Base-by-base conservation (phyloP, 2,797 vertebrate species). In the Gymnopithys bicolor region DNA sequence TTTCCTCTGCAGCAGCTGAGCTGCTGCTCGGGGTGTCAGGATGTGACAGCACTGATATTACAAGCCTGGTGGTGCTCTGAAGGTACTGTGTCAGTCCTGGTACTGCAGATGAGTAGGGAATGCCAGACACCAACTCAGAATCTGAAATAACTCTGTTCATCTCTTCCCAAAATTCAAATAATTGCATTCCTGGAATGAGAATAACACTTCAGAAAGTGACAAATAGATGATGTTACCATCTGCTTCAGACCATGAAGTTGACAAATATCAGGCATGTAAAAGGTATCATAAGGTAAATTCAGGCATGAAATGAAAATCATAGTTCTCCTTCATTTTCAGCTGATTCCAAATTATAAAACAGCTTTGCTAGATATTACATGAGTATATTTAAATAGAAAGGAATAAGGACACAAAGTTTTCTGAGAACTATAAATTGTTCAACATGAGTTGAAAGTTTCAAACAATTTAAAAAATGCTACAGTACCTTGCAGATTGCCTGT, bases 31-130 rank as follows among this genome's bases (percentile, higher is more conserved):
- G 81, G 46, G 19, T 69, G 64, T 96, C 98, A 97, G 21, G 94
- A 86, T 48, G 92, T 74, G 88, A 96, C 75, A 94, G 96, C 85
- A 78, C 86, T 56, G 97, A 98, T 25, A 98, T 91, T 28, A 97
- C 97, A 78, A 99, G 94, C 32, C 79, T 97, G 35, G 98, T 97
- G 92, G 99, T 95, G 96, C 99, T 99, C 95, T 98, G 98, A 45
- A 99, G 98, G 96, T 99, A 99, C 89, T 99, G 98, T 35, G 97
- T 96, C 80, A 97, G 94, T 83, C 99, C 99, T 13, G 99, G 99
- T 7, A 94, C 96, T 14, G 92, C 96, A 80, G 94, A 53, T 19
- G 95, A 59, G 58, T 84, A 66, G 7, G 95, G 71, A 51, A 97
- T 49, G 39, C 96, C 84, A 7, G 87, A 84, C 51, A 98, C 13